These are phyloP conservation scores for Dryocosmus kuriphilus DNA, from an alignment of 2,888 invertebrate genomes.

Conservation along the genomic window DNA sequence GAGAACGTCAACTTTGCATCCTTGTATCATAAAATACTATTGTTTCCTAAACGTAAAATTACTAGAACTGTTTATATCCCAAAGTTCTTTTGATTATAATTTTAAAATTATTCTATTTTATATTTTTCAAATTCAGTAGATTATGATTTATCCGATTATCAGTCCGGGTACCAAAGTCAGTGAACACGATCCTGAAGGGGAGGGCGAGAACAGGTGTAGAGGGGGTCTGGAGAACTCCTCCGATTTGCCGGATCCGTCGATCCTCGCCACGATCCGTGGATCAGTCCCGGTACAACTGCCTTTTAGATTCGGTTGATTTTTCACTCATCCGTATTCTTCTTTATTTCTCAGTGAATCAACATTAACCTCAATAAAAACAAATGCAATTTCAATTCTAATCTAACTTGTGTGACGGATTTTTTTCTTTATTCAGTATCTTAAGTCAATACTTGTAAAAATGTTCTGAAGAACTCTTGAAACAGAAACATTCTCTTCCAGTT, in stretches of 20 bases:
- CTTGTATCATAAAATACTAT: no score
- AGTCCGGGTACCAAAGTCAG: slow-evolving; percentile 17
- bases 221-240: slow-evolving; percentile 61
- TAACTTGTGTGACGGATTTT: not conserved
- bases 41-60: no score
- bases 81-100: no score
- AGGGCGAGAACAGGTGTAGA: slow-evolving; percentile 64
- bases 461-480: not conserved
- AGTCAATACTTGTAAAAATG: not conserved
- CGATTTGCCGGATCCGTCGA: slow-evolving; percentile 57
- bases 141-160: not conserved
- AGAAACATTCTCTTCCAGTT: not conserved
- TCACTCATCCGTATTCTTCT: not conserved
- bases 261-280: slow-evolving; percentile 62
- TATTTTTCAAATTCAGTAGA: not conserved
- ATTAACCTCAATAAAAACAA: not conserved
- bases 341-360: not conserved
- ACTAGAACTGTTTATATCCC: no score
- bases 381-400: not conserved
- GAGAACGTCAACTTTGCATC: no score
- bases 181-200: slow-evolving; percentile 48
- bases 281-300: slow-evolving; percentile 68
- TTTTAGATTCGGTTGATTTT: slow-evolving; percentile 50
- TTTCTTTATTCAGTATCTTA: not conserved
- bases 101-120: no score